Base-by-base conservation (phyloP, 1,140 invertebrate genomes). In the Pogonomyrmex barbatus region DNA sequence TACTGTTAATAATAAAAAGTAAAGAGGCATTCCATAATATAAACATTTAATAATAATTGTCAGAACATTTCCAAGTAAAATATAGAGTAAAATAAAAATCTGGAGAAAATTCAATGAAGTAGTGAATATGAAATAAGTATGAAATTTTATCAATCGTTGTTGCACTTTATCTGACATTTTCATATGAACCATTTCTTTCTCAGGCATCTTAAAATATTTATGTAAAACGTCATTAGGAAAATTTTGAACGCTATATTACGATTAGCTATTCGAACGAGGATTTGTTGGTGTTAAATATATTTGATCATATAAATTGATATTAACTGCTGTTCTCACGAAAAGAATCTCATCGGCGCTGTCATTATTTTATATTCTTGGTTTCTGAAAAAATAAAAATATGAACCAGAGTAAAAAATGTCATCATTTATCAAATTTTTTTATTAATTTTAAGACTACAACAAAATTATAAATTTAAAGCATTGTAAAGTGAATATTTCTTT, bases 161-260 rank as follows among this genome's bases (percentile, higher is more conserved):
- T 24, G 24, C 24, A 24, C 24, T 24, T 24, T 24, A 6, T 56
- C 47, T 30, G 2, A 10, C 4, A 10, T 30, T 10, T 6, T 60
- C 14, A 30, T 54, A 17, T 10, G 0, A 17, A 47, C 4, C 56
- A 50, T 63, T 78, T 52, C 17, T 33, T 42, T 12, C 17, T 62
- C 36, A 63, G 39, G 17, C 12, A 78, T 65, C 33, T 78, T 1
- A 6, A 17, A 65, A 4, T 63, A 65, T 54, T 63, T 33, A 50
- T 9, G 12, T 78, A 54, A 65, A 17, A 79, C 8, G 1, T 76
- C 54, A 52, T 79, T 33, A 39, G 39, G 12, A 6, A 63, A 79
- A 30, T 17, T 68, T 67, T n/a, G 10, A 67, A 8, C 33, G 6
- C 1, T 5, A 17, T 76, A 17, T 60, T 14, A 76, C n/a, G 24